Conservation (phyloP, 1,140 invertebrate species). For the Rhynchophorus ferrugineus region DNA sequence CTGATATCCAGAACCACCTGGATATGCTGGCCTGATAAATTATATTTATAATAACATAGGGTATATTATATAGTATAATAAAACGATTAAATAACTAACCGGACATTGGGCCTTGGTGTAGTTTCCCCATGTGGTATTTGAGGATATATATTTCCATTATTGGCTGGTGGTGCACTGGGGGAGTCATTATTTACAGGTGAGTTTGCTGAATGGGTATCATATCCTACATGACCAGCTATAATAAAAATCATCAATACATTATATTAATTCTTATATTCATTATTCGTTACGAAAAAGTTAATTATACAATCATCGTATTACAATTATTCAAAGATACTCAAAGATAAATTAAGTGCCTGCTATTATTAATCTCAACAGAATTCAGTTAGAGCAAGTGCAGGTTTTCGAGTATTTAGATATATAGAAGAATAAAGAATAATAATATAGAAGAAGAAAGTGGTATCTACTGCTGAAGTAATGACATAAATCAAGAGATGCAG, state of each 20-base stretch:
- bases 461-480: no score
- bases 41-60: neutral
- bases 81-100: constrained; percentile 3
- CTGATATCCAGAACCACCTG: constrained; percentile 23
- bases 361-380: no score
- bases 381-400: no score
- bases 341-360: no score
- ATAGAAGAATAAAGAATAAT: no score
- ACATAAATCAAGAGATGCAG: no score
- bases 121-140: constrained; percentile 21
- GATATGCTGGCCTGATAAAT: neutral
- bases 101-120: constrained; percentile 20
- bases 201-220: constrained; percentile 22
- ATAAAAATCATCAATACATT: neutral
- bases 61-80: neutral
- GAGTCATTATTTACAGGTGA: constrained; percentile 5
- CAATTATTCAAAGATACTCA: no score
- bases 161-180: constrained; percentile 2
- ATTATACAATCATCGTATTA: no score
- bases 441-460: no score
- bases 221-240: constrained; percentile 20
- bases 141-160: constrained; percentile 12
- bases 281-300: no score
- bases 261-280: neutral
- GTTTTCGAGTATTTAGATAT: no score